phyloP scores from a whole-genome alignment of 2,113 vertebrate species.

The Nesogale talazaci region DNA sequence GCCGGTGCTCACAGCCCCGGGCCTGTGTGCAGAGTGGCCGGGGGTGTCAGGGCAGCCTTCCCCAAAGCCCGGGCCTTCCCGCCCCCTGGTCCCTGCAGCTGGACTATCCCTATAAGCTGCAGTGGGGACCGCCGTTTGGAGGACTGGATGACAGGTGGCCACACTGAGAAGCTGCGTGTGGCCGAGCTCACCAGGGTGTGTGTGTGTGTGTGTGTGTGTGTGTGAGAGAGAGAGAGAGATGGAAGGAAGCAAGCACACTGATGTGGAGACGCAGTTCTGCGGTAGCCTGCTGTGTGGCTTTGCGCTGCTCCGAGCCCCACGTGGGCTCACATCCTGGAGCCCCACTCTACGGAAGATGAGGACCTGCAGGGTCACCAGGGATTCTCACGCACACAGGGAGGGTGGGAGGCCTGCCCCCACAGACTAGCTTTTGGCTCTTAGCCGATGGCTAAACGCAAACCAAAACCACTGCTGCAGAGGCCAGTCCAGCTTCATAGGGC shows the following conservation, averaged over 20 bases:
- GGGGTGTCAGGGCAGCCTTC: not conserved
- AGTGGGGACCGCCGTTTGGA: not conserved
- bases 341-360: not conserved
- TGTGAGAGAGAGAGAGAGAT: too few species aligned
- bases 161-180: not conserved
- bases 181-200: too few species aligned
- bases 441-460: too few species aligned
- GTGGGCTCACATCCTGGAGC: not conserved
- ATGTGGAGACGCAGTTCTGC: not conserved
- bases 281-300: not conserved
- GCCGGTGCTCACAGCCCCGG: not conserved
- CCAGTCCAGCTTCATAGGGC: not conserved
- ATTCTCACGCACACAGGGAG: not conserved
- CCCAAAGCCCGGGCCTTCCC: rapidly evolving
- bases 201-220: too few species aligned
- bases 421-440: too few species aligned
- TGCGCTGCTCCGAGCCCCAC: not conserved
- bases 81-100: not conserved
- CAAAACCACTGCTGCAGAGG: too few species aligned
- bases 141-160: not conserved
- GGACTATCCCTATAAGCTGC: not conserved
- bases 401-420: not conserved
- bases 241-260: too few species aligned
- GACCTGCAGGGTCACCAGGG: not conserved
- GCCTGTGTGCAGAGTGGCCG: not conserved